Evolutionary conservation across 2,797 vertebrate species (phyloP).

Genomic region (Taenioides sp.): DNA sequence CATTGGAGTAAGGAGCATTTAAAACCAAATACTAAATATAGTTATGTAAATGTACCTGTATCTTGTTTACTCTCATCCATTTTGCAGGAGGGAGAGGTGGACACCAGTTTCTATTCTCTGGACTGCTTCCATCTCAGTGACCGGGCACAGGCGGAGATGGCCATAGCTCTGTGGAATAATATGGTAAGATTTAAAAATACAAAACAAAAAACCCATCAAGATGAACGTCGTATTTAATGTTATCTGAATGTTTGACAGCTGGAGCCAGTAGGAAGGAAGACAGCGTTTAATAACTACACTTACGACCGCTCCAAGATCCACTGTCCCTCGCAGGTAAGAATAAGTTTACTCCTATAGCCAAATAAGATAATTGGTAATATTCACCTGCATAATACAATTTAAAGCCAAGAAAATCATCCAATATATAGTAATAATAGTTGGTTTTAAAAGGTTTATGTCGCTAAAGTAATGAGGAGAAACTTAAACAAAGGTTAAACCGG

Average conservation of each 20-base stretch:
- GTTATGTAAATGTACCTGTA: neutral
- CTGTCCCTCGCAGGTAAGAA: slow-evolving; percentile 82
- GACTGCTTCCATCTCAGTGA: slow-evolving; percentile 89
- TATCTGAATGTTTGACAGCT: slow-evolving; percentile 67
- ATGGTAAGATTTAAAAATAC: slow-evolving; percentile 77
- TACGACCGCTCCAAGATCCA: slow-evolving; percentile 82
- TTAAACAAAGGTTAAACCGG: no score
- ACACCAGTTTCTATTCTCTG: slow-evolving; percentile 84
- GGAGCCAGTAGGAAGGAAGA: slow-evolving; percentile 86
- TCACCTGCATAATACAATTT: no score
- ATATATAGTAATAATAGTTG: no score
- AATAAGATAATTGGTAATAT: no score
- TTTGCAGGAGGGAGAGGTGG: slow-evolving; percentile 72
- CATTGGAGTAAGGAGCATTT: slow-evolving; percentile 72
- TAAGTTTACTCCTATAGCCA: neutral
- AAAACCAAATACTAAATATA: neutral
- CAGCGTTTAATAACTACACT: slow-evolving; percentile 86
- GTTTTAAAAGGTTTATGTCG: no score
- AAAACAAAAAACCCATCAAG: neutral
- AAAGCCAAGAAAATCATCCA: no score
- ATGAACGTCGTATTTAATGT: no score
- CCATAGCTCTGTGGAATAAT: slow-evolving; percentile 90
- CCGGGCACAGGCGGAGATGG: slow-evolving; percentile 86
- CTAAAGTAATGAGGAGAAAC: no score
- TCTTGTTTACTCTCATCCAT: slow-evolving; percentile 1